Conservation (phyloP, 2,113 vertebrate species). For the Lophius piscatorius region DNA sequence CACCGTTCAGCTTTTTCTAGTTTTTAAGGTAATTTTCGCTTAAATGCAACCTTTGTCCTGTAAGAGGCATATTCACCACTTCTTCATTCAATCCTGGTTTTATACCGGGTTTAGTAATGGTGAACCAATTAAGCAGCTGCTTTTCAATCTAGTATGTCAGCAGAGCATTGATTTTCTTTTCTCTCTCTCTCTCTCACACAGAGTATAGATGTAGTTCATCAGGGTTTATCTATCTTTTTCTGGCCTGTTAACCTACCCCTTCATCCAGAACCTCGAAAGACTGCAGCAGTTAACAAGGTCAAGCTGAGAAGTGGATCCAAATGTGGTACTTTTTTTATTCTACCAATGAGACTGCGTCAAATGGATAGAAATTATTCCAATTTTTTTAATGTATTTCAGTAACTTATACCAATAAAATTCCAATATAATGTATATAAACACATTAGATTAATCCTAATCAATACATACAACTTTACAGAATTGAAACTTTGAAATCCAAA, state of each 20-base stretch:
- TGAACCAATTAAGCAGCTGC: conserved; percentile 43
- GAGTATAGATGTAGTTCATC: conserved; percentile 9
- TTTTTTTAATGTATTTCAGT: not conserved
- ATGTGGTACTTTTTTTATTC: not conserved
- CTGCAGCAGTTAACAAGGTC: conserved; percentile 4
- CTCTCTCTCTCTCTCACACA: conserved; percentile 7
- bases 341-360: not conserved
- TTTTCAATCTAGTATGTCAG: conserved; percentile 53
- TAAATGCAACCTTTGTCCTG: conserved; percentile 8
- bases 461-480: not conserved
- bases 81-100: conserved; percentile 40
- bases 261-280: not conserved
- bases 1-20: too few species aligned
- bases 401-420: not conserved
- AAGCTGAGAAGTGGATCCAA: not conserved
- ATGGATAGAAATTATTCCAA: not conserved
- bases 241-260: not conserved
- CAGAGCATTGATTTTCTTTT: conserved; percentile 53
- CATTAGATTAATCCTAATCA: not conserved
- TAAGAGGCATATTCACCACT: conserved; percentile 29
- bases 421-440: not conserved
- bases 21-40: too few species aligned
- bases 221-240: conserved; percentile 9
- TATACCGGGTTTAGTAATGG: conserved; percentile 53
- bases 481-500: too few species aligned